Base-by-base conservation (phyloP, 2,888 invertebrate species). In the Apodemia duryi region DNA sequence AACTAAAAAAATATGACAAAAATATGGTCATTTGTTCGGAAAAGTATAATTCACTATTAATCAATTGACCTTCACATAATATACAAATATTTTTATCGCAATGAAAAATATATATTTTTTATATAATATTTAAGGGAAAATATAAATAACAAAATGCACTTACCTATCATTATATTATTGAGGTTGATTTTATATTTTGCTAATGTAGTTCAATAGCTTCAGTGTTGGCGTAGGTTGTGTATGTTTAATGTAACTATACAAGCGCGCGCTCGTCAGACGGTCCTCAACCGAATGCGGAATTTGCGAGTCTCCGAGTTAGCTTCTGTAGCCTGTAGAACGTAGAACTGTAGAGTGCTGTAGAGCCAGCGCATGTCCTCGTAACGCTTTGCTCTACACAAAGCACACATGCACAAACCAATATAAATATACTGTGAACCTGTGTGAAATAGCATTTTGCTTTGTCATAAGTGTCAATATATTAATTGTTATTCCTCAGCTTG, bases 191-290 rank as follows among this genome's bases (percentile, higher is more conserved):
- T 78, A 73, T 75, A 71, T 73, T 77, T 72, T 73, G 74, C 74
- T 76, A 76, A 73, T 75, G 75, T 74, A 81, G 85, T 80, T 77
- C 86, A 91, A 91, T 86, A 82, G 80, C 79, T 85, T 84, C 80
- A 81, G 81, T 91, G 91, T 91, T 91, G 91, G 80, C 81, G 90
- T 91, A 91, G 91, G 91, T 91, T 91, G 83, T 81, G 88, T 77
- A 82, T 80, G 79, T 75, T 74, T 74, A 69, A 70, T 73, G 73
- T 74, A 73, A 73, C 70, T 66, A 75, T 70, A 76, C 78, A 77
- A 76, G 77, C 85, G 83, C 80, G 79, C 84, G 74, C 84, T 77
- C 83, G 78, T 75, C 77, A 81, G 84, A 78, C 86, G 80, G 83
- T 82, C 84, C 78, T 77, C 81, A 83, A 82, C 77, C 84, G 88